Conservation (phyloP, 2,888 invertebrate genomes). For the Biston betularia region DNA sequence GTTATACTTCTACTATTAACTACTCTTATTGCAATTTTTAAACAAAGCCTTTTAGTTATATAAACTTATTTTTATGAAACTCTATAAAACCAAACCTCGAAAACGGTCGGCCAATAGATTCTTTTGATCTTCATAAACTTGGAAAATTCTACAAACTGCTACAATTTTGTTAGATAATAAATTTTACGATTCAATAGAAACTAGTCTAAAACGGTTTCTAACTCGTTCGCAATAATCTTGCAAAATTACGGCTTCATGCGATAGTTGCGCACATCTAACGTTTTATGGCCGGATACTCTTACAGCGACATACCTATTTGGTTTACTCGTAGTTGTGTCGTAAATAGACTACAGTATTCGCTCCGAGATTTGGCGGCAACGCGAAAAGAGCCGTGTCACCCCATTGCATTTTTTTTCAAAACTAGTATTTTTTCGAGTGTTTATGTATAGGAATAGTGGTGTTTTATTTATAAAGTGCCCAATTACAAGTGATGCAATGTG, state of each 20-base stretch:
- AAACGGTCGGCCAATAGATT: not conserved
- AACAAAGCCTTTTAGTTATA: no score
- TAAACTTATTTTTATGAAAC: no score
- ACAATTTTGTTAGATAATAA: constrained; percentile 1
- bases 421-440: no score
- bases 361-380: not conserved
- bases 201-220: constrained; percentile 14
- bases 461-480: no score
- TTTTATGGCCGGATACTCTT: constrained; percentile 10
- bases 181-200: constrained; percentile 6
- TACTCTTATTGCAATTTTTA: no score
- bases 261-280: constrained; percentile 2
- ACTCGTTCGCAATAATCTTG: constrained; percentile 19
- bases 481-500: no score
- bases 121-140: not conserved
- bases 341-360: not conserved
- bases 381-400: no score
- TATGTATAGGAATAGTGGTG: no score
- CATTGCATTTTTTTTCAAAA: no score
- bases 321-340: not conserved
- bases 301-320: constrained; percentile 6
- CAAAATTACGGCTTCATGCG: not conserved
- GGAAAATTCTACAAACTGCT: not conserved
- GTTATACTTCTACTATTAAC: no score
- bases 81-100: no score